Evolutionary conservation across 2,888 invertebrate species (phyloP).

Genomic region (Sphaerophoria rueppellii): DNA sequence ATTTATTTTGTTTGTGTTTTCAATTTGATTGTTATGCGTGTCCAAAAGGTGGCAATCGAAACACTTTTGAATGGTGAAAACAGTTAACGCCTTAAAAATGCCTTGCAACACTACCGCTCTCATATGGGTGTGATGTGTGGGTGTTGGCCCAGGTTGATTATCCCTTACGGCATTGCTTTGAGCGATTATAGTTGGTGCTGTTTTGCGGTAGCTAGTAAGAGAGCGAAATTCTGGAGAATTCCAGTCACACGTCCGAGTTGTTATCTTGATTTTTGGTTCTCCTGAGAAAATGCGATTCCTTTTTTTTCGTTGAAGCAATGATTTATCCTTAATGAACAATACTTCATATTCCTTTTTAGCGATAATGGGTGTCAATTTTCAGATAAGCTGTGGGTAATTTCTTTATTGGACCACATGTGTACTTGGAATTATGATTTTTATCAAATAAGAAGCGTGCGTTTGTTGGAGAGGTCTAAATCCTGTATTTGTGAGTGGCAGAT

Average conservation of each 20-base stretch:
- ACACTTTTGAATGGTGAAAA: slow-evolving; percentile 52
- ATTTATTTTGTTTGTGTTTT: slow-evolving; percentile 41
- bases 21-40: slow-evolving; percentile 51
- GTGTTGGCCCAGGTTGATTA: slow-evolving; percentile 44
- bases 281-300: slow-evolving; percentile 47
- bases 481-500: slow-evolving; percentile 1
- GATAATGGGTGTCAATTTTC: slow-evolving; percentile 73
- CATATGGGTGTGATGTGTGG: slow-evolving; percentile 49
- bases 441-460: slow-evolving; percentile 33
- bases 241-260: slow-evolving; percentile 40
- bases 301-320: slow-evolving; percentile 22
- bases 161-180: slow-evolving; percentile 56
- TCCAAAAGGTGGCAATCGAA: slow-evolving; percentile 69
- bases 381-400: slow-evolving; percentile 65
- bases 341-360: slow-evolving; percentile 54
- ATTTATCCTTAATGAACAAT: slow-evolving; percentile 55
- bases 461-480: background rate
- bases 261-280: slow-evolving; percentile 43
- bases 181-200: slow-evolving; percentile 30
- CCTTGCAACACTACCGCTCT: background rate
- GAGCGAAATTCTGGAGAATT: background rate
- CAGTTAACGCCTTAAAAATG: slow-evolving; percentile 42
- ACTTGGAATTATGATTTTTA: slow-evolving; percentile 61
- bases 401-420: slow-evolving; percentile 72
- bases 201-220: background rate